Conservation (phyloP, 2,888 invertebrate genomes). For the Lasiommata megera region DNA sequence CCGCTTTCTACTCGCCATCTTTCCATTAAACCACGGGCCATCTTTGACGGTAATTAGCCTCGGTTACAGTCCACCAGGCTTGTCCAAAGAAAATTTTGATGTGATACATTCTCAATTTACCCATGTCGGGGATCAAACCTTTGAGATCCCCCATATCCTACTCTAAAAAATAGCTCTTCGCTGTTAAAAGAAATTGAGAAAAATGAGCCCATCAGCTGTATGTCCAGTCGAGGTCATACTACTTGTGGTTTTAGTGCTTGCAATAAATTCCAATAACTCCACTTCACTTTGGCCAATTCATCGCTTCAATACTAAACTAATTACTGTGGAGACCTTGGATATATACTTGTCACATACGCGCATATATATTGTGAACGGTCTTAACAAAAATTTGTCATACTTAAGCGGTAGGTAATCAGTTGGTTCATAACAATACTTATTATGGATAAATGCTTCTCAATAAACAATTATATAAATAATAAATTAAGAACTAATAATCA, state of each 20-base stretch:
- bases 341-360: background rate
- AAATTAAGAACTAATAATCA: too few relatives aligned
- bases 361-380: background rate
- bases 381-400: background rate
- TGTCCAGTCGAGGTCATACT: conserved; percentile 45
- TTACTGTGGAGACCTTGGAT: background rate
- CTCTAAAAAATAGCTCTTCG: background rate
- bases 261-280: conserved; percentile 52
- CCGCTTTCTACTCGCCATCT: too few relatives aligned
- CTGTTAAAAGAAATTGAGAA: conserved; percentile 8
- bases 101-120: too few relatives aligned
- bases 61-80: too few relatives aligned
- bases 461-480: too few relatives aligned
- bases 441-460: too few relatives aligned
- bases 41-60: too few relatives aligned
- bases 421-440: too few relatives aligned
- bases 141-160: too few relatives aligned
- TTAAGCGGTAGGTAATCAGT: conserved; percentile 5
- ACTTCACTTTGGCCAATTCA: background rate
- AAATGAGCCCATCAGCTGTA: conserved; percentile 3
- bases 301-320: conserved; percentile 1
- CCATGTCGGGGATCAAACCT: too few relatives aligned
- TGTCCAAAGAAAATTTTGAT: too few relatives aligned
- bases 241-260: conserved; percentile 39
- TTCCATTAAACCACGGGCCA: too few relatives aligned